A percentile compares a stretch with the other conserved stretches of the same genome.
Conservation (phyloP, 2,888 invertebrate genomes). For the Anarsia innoxiella region DNA sequence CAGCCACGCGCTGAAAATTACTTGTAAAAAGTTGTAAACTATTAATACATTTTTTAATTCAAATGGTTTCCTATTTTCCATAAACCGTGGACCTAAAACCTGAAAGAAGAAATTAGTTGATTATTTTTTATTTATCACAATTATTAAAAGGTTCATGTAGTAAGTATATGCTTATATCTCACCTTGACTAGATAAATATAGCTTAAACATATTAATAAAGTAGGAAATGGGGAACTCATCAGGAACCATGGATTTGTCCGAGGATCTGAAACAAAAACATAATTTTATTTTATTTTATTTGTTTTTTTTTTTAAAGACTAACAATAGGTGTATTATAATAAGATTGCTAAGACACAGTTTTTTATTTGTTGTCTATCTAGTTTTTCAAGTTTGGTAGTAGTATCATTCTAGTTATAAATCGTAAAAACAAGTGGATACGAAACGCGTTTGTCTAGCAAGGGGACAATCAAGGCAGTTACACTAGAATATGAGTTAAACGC, state of each 20-base stretch:
- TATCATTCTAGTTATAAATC: neutral
- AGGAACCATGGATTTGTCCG: slow-evolving; percentile 94
- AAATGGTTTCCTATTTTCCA: slow-evolving; percentile 94
- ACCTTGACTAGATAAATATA: slow-evolving; percentile 95
- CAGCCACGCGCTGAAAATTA: slow-evolving; percentile 91
- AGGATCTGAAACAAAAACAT: slow-evolving; percentile 82
- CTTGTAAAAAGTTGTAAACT: slow-evolving; percentile 91
- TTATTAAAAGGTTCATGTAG: no score
- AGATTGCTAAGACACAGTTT: no score
- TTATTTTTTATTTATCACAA: no score
- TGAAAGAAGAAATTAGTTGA: slow-evolving; percentile 59
- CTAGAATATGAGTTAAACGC: neutral
- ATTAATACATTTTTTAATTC: slow-evolving; percentile 86
- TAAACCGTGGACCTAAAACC: slow-evolving; percentile 89
- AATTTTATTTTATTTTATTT: no score
- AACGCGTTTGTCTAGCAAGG: neutral
- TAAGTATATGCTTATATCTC: no score
- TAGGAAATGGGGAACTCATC: slow-evolving; percentile 96
- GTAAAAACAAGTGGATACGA: neutral
- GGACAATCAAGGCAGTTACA: slow-evolving; percentile 3
- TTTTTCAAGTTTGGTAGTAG: no score
- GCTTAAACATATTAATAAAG: slow-evolving; percentile 89
- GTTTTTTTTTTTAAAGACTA: no score
- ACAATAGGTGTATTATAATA: no score
- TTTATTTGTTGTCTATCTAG: no score